Base-by-base conservation (phyloP, 2,113 vertebrate species). In the Turdus rufiventris region DNA sequence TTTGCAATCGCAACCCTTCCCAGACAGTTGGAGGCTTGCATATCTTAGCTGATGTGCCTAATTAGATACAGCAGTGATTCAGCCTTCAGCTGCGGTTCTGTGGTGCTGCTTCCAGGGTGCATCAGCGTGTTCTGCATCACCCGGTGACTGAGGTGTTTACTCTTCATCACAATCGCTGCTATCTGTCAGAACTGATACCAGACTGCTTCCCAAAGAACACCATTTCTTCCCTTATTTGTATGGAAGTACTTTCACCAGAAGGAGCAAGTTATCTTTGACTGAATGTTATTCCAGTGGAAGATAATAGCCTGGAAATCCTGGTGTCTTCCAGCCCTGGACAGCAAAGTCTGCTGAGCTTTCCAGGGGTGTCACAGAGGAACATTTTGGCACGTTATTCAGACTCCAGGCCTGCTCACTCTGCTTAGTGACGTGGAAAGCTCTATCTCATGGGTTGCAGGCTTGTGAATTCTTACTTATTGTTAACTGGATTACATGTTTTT, bases 21-120 rank as follows among this genome's bases (percentile, higher is more conserved):
- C 93, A 89, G 87, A 66, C 56, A 57, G 77, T 40, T 63, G 53
- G 58, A 94, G 85, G 70, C 29, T 89, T 85, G 84, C 28, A 63
- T 58, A 58, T 88, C 66, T 94, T 86, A 96, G 74, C 36, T 70
- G 85, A 94, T 81, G 70, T 45, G 23, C 70, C 95, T 94, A 93
- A 92, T 85, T 94, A 93, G 84, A 88, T 76, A 51, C 79, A 93
- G 81, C 86, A 83, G 79, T 70, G 60, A 95, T 94, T 92, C 94
- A 89, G 48, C 63, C 42, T 61, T 80, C 78, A 85, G 88, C 63
- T 67, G 61, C 3, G 3, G 68, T 73, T 72, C 88, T 19, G 48
- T 53, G 72, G 76, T 71, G 79, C 89, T 88, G 53, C 87, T 89
- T 93, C 81, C 91, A 74, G 74, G 73, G 65, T 66, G 65, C 80